phyloP scores from a whole-genome alignment of 2,797 vertebrate genomes.

The Fistularia tabacaria region DNA sequence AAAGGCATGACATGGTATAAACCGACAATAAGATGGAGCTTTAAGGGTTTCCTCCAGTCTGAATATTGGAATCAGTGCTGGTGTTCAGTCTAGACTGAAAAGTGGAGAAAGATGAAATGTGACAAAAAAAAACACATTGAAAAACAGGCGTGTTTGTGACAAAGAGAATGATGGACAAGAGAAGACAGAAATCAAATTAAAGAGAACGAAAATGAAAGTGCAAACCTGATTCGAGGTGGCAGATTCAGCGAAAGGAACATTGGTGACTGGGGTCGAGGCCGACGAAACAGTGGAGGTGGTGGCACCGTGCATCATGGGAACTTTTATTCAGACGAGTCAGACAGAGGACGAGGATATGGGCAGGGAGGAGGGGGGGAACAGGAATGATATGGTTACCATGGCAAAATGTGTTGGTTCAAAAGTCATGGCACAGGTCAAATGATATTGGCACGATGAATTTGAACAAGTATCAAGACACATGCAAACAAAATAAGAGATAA shows the following conservation, averaged over 20 bases:
- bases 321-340: conserved; percentile 95
- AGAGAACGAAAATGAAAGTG: conserved; percentile 88
- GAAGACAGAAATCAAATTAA: conserved; percentile 73
- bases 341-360: conserved; percentile 84
- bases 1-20: no score
- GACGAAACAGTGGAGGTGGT: conserved; percentile 96
- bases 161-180: conserved; percentile 27
- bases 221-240: conserved; percentile 98
- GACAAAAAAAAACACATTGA: conserved; percentile 36
- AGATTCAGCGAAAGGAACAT: conserved; percentile 95
- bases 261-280: conserved; percentile 94
- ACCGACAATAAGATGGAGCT: conserved; percentile 18
- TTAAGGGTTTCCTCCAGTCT: conserved; percentile 6
- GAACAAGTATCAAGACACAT: conserved; percentile 83
- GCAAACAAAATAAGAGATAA: conserved; percentile 76
- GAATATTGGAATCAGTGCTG: conserved; percentile 37
- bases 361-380: conserved; percentile 79
- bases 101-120: conserved; percentile 51
- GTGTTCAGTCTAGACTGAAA: conserved; percentile 24
- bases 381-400: conserved; percentile 87
- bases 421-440: conserved; percentile 91
- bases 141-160: conserved; percentile 33
- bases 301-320: conserved; percentile 99
- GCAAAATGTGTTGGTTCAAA: conserved; percentile 85
- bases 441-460: conserved; percentile 84